These are phyloP conservation scores for Siphamia tubifer DNA, from an alignment of 2,113 vertebrate species.

Conservation along the genomic window DNA sequence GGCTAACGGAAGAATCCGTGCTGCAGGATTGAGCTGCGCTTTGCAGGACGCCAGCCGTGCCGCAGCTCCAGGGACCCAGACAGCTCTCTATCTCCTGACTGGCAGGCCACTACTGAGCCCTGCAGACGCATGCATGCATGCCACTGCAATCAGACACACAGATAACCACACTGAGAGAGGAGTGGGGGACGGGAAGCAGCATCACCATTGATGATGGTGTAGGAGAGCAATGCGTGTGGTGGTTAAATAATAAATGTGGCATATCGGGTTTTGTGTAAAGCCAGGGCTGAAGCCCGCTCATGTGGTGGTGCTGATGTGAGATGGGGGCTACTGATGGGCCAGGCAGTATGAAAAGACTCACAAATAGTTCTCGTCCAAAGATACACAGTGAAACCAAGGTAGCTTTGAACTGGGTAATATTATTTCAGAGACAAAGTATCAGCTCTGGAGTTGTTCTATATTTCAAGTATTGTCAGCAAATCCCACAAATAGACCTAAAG, in stretches of 20 bases:
- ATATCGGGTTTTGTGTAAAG: conserved; percentile 79
- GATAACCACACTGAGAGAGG: conserved; percentile 37
- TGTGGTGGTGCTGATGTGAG: conserved; percentile 39
- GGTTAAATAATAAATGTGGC: conserved; percentile 85
- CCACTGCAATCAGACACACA: conserved; percentile 44
- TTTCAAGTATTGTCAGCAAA: too few relatives aligned
- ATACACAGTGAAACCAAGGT: neutral
- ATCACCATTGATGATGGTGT: conserved; percentile 61
- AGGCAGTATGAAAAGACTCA: conserved; percentile 33
- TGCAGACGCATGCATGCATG: conserved; percentile 59
- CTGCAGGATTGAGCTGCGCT: conserved; percentile 70
- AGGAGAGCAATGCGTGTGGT: conserved; percentile 74
- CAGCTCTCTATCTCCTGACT: conserved; percentile 53
- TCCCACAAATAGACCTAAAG: too few relatives aligned
- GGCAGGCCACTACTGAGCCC: conserved; percentile 58
- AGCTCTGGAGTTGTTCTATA: too few relatives aligned
- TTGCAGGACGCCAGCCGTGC: conserved; percentile 56
- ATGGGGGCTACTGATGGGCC: conserved; percentile 20
- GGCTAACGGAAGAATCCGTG: conserved; percentile 70
- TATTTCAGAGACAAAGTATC: too few relatives aligned
- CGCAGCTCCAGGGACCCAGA: conserved; percentile 51
- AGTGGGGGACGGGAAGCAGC: conserved; percentile 24
- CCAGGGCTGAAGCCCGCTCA: conserved; percentile 65
- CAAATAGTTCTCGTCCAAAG: neutral
- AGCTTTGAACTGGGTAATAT: neutral